phyloP scores from a whole-genome alignment of 2,888 invertebrate genomes.

The Drosophila antonietae region DNA sequence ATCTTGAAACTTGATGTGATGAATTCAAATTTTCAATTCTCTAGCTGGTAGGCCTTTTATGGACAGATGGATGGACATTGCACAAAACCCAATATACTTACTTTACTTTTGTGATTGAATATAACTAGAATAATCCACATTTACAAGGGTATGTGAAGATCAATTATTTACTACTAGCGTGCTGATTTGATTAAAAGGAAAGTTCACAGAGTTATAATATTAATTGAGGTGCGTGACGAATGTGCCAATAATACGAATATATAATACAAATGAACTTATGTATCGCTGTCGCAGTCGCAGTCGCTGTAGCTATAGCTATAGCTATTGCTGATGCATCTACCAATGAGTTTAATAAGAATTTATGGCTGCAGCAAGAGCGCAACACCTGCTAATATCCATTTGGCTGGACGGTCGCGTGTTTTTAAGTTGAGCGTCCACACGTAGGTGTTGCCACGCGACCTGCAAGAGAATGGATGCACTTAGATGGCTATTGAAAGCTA shows the following conservation, averaged over 20 bases:
- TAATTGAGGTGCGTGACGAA: slow-evolving; percentile 15
- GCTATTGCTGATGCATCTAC: not conserved
- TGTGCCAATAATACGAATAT: slow-evolving; percentile 25
- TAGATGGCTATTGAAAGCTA: not conserved
- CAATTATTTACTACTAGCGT: not conserved
- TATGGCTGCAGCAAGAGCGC: slow-evolving; percentile 93
- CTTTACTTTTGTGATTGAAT: no score
- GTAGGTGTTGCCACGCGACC: slow-evolving; percentile 94
- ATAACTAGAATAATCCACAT: no score
- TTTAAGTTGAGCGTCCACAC: slow-evolving; percentile 98
- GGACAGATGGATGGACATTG: no score
- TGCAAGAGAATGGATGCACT: slow-evolving; percentile 64
- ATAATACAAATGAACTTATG: not conserved
- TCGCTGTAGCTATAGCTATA: not conserved
- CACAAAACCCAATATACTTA: no score
- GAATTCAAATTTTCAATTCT: no score
- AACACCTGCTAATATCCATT: slow-evolving; percentile 97
- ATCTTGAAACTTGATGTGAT: no score
- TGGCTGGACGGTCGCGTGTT: slow-evolving; percentile 93
- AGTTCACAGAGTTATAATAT: slow-evolving; percentile 28
- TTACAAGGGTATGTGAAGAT: not conserved
- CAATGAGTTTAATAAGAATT: slow-evolving; percentile 6
- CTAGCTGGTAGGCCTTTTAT: no score
- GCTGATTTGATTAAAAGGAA: not conserved
- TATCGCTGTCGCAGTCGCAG: not conserved